Base-by-base conservation (phyloP, 1,140 invertebrate genomes). In the Zaprionus inermis region DNA sequence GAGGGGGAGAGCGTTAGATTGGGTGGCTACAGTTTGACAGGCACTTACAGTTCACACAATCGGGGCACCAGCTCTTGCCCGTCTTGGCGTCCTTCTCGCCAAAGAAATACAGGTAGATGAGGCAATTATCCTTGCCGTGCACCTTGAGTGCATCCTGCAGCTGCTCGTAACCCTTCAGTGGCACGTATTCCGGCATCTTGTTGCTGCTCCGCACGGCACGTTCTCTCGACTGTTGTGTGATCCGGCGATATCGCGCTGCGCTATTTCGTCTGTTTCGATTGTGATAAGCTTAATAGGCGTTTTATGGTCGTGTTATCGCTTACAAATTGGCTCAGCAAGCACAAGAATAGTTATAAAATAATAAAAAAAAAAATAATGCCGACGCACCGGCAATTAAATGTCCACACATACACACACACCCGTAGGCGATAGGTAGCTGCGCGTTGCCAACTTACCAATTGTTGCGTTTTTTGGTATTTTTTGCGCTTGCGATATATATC, bases 101-200 rank as follows among this genome's bases (percentile, higher is more conserved):
- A 11, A 71, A 84, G 46, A 88, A 84, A 38, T 88, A 88, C 12
- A 88, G 54, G 22, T 88, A 88, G 28, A 88, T 78, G 7, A 72
- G 76, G 12, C 41, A 59, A 2, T 41, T 64, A 1, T 30, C 24
- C 2, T 52, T 64, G 0, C 67, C 60, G 7, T 83, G 41, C 16
- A 36, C 0, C 18, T 72, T 72, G 0, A 88, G 73, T 6, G 78
- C 58, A 24, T 69, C 64, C 73, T 74, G 49, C 65, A 89, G 65
- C 56, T 83, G 76, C 38, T 75, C 28, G 46, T 61, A 78, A 9
- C 83, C 83, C 2, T 54, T 69, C 1, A 68, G 65, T 49, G 66
- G 63, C 28, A 89, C 52, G 38, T 69, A 89, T 57, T 88, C 61
- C 94, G 93, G 16, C 93, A 90, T 71, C 81, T 91, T 61, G 6